Conservation (phyloP, 2,113 vertebrate genomes). For the Aptenodytes patagonicus region DNA sequence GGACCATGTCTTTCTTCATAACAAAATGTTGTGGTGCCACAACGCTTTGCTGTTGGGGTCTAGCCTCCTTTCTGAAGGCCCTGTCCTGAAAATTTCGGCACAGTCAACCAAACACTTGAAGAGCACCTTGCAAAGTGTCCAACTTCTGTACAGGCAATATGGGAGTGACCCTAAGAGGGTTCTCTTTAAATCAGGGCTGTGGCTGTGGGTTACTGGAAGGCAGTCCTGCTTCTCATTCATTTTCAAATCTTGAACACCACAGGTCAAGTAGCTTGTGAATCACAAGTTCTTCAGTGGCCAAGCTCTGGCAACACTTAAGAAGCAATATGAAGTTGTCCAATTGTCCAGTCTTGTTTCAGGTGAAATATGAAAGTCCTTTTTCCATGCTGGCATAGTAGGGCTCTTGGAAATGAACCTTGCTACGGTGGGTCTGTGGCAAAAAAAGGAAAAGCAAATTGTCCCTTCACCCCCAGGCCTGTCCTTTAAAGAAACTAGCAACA, state of each 20-base stretch:
- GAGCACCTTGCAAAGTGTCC: neutral
- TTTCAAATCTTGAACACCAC: neutral
- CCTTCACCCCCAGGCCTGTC: neutral
- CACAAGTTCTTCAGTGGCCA: neutral
- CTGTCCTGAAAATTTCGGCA: neutral
- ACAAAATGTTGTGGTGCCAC: neutral
- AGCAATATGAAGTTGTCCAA: neutral
- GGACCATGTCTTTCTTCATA: neutral
- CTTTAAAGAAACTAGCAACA: neutral
- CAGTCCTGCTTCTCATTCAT: neutral
- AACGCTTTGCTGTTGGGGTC: neutral
- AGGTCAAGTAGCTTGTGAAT: neutral
- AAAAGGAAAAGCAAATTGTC: neutral
- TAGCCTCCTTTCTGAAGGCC: neutral
- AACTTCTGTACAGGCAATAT: neutral
- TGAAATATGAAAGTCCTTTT: neutral
- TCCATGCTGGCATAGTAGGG: neutral
- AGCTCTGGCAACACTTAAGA: neutral
- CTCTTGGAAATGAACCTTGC: neutral
- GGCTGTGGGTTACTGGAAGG: neutral
- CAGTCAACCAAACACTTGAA: neutral
- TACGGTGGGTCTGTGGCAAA: neutral
- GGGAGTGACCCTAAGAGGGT: neutral
- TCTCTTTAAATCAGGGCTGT: neutral
- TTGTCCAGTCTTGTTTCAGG: neutral